Evolutionary conservation across 2,888 invertebrate species (phyloP).

Genomic region (Campoplex capitator): DNA sequence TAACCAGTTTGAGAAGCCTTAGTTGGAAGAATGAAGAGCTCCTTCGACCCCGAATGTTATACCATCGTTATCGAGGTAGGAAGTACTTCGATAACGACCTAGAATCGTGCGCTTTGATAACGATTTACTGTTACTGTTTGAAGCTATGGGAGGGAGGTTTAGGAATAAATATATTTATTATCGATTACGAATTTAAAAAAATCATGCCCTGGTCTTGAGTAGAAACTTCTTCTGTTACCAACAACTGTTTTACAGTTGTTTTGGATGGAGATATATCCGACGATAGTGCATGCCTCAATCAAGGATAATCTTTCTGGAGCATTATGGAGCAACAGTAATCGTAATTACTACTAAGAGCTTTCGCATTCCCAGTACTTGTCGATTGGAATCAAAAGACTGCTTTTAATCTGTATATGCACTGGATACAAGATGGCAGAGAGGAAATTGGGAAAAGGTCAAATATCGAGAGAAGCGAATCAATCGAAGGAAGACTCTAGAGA

Average conservation of each 20-base stretch:
- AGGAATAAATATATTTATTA: slow-evolving; percentile 38
- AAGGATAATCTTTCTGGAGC: neutral
- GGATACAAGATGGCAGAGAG: neutral
- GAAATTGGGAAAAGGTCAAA: neutral
- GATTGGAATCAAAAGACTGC: neutral
- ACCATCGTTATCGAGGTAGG: slow-evolving; percentile 46
- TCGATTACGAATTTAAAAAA: slow-evolving; percentile 38
- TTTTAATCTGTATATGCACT: neutral
- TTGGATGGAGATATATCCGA: neutral
- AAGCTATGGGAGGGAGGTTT: neutral
- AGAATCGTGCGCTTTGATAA: neutral
- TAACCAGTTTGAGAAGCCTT: neutral
- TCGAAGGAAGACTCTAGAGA: slow-evolving; percentile 21
- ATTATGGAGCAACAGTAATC: neutral
- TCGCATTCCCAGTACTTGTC: neutral
- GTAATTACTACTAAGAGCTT: neutral
- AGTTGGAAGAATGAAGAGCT: neutral
- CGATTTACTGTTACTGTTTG: neutral
- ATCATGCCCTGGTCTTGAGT: neutral
- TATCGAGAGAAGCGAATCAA: slow-evolving; percentile 29
- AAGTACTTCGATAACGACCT: slow-evolving; percentile 7
- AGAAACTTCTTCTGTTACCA: neutral
- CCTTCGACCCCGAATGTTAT: slow-evolving; percentile 35
- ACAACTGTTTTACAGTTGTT: neutral
- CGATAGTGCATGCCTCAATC: neutral